Evolutionary conservation across 1,140 invertebrate species (phyloP).

Genomic region (Saccostrea glomerata): DNA sequence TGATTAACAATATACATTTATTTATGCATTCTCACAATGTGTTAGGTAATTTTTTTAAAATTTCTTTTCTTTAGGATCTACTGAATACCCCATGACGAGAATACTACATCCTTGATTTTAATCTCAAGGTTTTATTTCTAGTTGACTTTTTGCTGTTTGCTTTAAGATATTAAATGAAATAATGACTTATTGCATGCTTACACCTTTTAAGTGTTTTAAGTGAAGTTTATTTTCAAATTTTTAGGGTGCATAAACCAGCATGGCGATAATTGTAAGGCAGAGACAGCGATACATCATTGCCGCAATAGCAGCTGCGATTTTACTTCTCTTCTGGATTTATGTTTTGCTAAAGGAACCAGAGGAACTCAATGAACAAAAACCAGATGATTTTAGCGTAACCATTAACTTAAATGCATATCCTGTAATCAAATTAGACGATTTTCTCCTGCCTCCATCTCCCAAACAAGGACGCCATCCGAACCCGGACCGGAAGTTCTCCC

Average conservation of each 20-base stretch:
- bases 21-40: too few relatives aligned
- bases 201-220: too few relatives aligned
- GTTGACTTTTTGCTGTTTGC: too few relatives aligned
- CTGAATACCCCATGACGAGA: too few relatives aligned
- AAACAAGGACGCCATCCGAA: not conserved
- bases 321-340: not conserved
- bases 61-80: too few relatives aligned
- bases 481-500: not conserved
- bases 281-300: not conserved
- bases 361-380: not conserved
- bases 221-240: too few relatives aligned
- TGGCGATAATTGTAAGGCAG: not conserved
- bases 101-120: too few relatives aligned
- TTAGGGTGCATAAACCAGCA: not conserved
- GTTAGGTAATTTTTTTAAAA: too few relatives aligned
- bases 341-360: not conserved
- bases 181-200: too few relatives aligned
- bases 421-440: constrained; percentile 14
- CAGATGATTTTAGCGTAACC: not conserved
- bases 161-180: too few relatives aligned
- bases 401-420: not conserved
- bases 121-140: too few relatives aligned
- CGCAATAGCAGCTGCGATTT: not conserved
- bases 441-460: not conserved
- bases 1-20: too few relatives aligned